phyloP scores from a whole-genome alignment of 2,113 vertebrate species.

The Sterrhoptilus dennistouni region DNA sequence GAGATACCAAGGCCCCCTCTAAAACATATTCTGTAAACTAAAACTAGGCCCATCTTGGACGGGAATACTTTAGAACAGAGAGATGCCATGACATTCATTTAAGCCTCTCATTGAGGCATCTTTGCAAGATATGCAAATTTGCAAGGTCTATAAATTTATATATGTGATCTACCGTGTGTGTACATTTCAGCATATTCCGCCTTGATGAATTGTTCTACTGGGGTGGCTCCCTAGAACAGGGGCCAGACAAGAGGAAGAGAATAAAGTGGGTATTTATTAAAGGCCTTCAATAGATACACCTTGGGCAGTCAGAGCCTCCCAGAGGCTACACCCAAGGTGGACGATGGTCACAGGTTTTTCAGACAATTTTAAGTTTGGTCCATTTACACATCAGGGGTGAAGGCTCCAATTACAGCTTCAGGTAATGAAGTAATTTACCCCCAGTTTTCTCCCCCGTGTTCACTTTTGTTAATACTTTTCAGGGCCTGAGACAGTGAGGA shows the following conservation, averaged over 20 bases:
- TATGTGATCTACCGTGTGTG: rapidly evolving
- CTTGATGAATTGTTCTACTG: not conserved
- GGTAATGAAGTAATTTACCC: not conserved
- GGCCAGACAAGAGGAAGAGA: not conserved
- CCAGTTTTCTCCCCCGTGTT: not conserved
- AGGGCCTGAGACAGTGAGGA: rapidly evolving
- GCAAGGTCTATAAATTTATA: not conserved
- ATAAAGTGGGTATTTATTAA: not conserved
- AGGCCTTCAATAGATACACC: not conserved
- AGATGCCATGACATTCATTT: not conserved
- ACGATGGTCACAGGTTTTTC: not conserved
- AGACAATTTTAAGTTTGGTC: not conserved
- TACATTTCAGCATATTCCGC: too few species aligned
- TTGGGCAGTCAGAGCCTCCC: not conserved
- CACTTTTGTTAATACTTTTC: not conserved
- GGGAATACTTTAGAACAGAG: not conserved
- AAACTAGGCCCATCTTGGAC: not conserved
- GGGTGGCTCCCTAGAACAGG: rapidly evolving
- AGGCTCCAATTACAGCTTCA: not conserved
- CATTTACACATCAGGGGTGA: not conserved
- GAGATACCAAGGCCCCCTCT: not conserved
- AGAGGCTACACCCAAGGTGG: not conserved
- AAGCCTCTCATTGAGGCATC: not conserved
- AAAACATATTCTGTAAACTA: not conserved
- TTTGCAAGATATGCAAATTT: not conserved